A percentile compares a stretch with the other conserved stretches of the same genome.
Evolutionary conservation across 2,888 invertebrate species (phyloP).

Genomic region (Ochlodes sylvanus): DNA sequence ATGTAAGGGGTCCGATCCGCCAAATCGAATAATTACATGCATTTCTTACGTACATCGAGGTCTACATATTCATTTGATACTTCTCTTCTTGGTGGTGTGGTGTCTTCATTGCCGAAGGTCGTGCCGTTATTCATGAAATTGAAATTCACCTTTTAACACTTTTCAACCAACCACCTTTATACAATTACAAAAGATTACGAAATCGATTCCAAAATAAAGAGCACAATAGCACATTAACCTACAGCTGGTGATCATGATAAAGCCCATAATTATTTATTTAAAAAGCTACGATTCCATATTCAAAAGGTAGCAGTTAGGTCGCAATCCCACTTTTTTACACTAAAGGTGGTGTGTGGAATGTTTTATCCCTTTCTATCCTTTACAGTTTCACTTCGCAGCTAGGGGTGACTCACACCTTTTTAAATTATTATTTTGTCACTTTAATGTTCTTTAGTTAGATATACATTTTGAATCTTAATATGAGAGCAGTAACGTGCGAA

Average conservation of each 20-base stretch:
- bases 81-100: no score
- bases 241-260: conserved; percentile 38
- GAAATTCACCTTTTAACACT: background rate
- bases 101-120: no score
- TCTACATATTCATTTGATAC: no score
- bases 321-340: conserved; percentile 38
- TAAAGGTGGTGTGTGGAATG: conserved; percentile 53
- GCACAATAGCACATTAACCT: background rate
- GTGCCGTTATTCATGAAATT: no score
- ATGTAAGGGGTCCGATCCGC: no score
- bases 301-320: conserved; percentile 23
- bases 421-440: conserved; percentile 33
- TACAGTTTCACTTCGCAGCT: conserved; percentile 53
- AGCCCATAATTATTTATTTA: conserved; percentile 43
- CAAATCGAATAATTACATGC: no score
- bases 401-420: conserved; percentile 53
- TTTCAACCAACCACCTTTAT: background rate
- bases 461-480: conserved; percentile 32
- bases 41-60: no score
- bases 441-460: conserved; percentile 15
- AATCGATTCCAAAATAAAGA: background rate
- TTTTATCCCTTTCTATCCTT: conserved; percentile 50
- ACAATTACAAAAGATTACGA: background rate
- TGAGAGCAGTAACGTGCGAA: conserved; percentile 14
- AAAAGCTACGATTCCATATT: conserved; percentile 22